Base-by-base conservation (phyloP, 2,797 vertebrate species). In the Myripristis murdjan region DNA sequence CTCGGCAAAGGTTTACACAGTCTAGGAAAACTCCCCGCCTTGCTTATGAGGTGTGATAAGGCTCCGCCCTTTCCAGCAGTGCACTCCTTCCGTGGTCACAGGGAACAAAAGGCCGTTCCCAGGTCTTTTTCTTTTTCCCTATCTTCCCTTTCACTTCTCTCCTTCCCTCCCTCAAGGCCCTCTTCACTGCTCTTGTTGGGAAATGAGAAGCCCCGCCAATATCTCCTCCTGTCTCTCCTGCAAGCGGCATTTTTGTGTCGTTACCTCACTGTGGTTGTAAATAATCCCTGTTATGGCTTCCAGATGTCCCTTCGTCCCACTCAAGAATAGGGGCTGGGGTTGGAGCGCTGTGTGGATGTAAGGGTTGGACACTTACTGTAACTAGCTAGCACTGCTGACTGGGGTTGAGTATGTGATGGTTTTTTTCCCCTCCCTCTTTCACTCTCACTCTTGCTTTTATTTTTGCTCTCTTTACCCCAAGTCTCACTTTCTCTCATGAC, bases 241-340 rank as follows among this genome's bases (percentile, higher is more conserved):
- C 63, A 80, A 91, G 86, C 86, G n/a, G 87, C 92, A 95, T 95
- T 94, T 95, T 95, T 95, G 80, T 85, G 90, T 89, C 74, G 81
- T 94, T 95, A 94, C 89, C 89, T 95, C 94, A 95, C 77, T 63
- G 81, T 63, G 89, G 91, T 92, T 85, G 86, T 94, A 93, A 94
- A 93, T 94, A 92, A 93, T 93, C 88, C 72, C 62, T 64, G 67
- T 93, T 93, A 95, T 95, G 85, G 84, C 87, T 95, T 94, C 94
- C 94, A 95, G 95, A 95, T 95, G 94, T 94, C 86, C 81, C 88
- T 77, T 75, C 47, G 31, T 89, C 90, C 76, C 80, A 58, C 82
- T 87, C 64, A 61, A 77, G 76, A 85, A 76, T 64, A 73, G 67
- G 76, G 70, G 86, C 79, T 87, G 71, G 83, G 67, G 66, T 78